Percentiles rank a stretch among this genome's conserved stretches.
phyloP scores from a whole-genome alignment of 2,888 invertebrate genomes.

The Coelopa pilipes region DNA sequence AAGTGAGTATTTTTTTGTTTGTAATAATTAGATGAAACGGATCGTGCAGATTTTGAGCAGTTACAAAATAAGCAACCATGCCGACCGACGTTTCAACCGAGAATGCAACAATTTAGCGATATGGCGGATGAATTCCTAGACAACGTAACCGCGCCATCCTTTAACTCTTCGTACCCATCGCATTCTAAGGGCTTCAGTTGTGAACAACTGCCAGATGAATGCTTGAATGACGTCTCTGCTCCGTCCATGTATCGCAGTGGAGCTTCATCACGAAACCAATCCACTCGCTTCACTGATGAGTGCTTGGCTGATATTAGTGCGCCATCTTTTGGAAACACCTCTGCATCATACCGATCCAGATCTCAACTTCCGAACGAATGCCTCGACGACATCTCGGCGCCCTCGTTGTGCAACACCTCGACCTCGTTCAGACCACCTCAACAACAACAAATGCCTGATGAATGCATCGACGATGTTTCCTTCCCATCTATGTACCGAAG shows the following conservation, averaged over 20 bases:
- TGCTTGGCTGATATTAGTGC: constrained; percentile 3
- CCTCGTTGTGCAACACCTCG: not conserved
- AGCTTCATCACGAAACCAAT: not conserved
- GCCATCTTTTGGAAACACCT: not conserved
- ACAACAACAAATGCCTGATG: not conserved
- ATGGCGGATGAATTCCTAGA: constrained; percentile 40
- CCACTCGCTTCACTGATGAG: not conserved
- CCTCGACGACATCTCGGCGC: not conserved
- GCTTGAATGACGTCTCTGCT: not conserved
- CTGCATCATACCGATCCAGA: not conserved
- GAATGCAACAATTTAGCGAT: constrained; percentile 19
- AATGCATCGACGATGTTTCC: constrained; percentile 3
- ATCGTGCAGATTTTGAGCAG: constrained; percentile 29
- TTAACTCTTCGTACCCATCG: constrained; percentile 10
- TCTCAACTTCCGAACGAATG: not conserved
- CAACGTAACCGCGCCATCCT: constrained; percentile 38
- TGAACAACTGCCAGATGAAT: not conserved
- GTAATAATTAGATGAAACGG: constrained; percentile 24
- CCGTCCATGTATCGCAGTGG: not conserved
- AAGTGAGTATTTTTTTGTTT: not conserved
- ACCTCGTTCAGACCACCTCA: not conserved
- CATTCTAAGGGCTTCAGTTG: not conserved
- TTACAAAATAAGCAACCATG: constrained; percentile 20
- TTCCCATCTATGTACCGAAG: constrained; percentile 8
- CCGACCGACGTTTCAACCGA: constrained; percentile 28